Evolutionary conservation across 2,888 invertebrate species (phyloP), one percentile per base, ranked within the genome.

Genomic region (Plebejus argus): DNA sequence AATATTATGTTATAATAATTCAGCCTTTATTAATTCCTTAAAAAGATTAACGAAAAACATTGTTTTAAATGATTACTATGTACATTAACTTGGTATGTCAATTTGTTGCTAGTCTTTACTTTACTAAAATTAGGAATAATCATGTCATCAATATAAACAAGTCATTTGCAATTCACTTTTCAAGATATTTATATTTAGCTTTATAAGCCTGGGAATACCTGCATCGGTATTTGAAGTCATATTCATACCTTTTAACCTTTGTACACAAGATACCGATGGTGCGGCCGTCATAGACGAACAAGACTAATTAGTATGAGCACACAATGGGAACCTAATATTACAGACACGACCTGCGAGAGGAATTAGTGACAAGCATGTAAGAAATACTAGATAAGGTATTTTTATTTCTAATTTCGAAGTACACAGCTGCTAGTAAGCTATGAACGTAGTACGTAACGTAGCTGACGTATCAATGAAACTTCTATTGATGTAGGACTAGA

Each of bases 311-410:
- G 88, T 90, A 86, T 87, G 81, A 84, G 80, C 80, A 83, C 81
- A 90, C 90, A 90, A 90, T 86, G 82, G 84, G 82, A 90, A 90
- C 82, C 79, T 83, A 86, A 90, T 89, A 90, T 86, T 85, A 79
- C 81, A 79, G 79, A 85, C 90, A 90, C 89, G 90, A 89, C 78
- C 79, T 79, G 72, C 23, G 39, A 58, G 77, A 79, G 82, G 82
- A 84, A 85, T 86, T 84, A 83, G 82, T 83, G 82, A 77, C 78
- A 77, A 75, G 49, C 56, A 76, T 56, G 53, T 56, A 35, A 39
- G 72, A 78, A 23, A 77, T 66, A 33, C 10, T 78, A 77, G 79
- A 81, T 79, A 71, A 72, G 78, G 76, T 77, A 80, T 77, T 76
- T 70, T 75, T 79, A 58, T 18, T 18, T 18, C 18, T 53, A 53